phyloP scores from a whole-genome alignment of 2,113 vertebrate genomes.

The Dunckerocampus dactyliophorus region DNA sequence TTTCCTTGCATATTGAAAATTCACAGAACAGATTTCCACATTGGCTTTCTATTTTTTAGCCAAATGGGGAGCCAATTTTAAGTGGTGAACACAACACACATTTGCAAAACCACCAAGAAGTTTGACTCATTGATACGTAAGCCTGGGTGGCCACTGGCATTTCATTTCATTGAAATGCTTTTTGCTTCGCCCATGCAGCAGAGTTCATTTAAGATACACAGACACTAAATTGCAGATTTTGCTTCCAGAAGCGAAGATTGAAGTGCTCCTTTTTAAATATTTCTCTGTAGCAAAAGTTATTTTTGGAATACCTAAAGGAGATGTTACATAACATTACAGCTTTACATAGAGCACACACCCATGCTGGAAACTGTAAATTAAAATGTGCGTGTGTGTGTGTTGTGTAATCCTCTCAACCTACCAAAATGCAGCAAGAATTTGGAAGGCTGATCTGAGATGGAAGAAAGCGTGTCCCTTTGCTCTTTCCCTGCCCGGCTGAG shows the following conservation, averaged over 20 bases:
- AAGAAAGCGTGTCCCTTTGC: slow-evolving; percentile 73
- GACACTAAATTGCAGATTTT: slow-evolving; percentile 1
- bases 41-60: slow-evolving; percentile 1
- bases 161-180: not conserved
- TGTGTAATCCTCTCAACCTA: slow-evolving; percentile 53
- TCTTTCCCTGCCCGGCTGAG: slow-evolving; percentile 59
- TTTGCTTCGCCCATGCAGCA: slow-evolving; percentile 6
- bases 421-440: slow-evolving; percentile 87
- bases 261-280: not conserved
- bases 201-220: not conserved
- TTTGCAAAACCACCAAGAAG: slow-evolving; percentile 9
- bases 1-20: slow-evolving; percentile 5
- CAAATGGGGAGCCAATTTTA: not conserved
- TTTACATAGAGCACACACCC: not conserved
- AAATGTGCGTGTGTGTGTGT: slow-evolving; percentile 12
- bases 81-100: slow-evolving; percentile 14
- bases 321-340: not conserved
- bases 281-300: not conserved
- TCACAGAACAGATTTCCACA: slow-evolving; percentile 12
- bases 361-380: not conserved
- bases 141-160: not conserved
- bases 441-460: slow-evolving; percentile 81
- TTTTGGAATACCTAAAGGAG: slow-evolving; percentile 1
- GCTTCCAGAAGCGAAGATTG: not conserved
- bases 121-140: slow-evolving; percentile 13